Conservation (phyloP, 2,113 vertebrate genomes). For the Girardinichthys multiradiatus region DNA sequence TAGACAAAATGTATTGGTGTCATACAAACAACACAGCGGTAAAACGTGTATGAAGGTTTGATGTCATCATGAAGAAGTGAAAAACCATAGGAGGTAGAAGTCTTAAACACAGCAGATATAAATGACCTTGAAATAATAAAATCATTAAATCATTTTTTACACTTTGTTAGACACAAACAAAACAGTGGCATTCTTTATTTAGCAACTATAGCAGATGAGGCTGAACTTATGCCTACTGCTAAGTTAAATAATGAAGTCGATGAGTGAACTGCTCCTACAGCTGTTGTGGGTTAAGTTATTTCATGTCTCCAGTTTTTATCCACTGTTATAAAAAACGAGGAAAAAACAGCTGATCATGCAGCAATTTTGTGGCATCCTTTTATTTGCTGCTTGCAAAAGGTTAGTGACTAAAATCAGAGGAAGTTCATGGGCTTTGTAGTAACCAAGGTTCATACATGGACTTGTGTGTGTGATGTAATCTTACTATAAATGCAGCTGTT, state of each 20-base stretch:
- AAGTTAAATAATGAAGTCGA: background rate
- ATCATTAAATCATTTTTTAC: background rate
- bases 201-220: background rate
- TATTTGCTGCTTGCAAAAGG: background rate
- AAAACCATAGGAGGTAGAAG: background rate
- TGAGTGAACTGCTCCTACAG: background rate
- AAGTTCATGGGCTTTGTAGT: background rate
- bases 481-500: background rate
- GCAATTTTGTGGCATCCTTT: background rate
- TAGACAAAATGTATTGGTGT: background rate
- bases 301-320: background rate
- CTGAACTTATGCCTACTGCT: no score
- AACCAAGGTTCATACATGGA: background rate
- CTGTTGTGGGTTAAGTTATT: background rate
- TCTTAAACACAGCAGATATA: background rate
- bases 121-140: background rate
- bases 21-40: background rate
- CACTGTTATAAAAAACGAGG: background rate
- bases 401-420: background rate
- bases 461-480: background rate
- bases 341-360: background rate
- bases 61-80: background rate
- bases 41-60: background rate
- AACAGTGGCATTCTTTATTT: background rate
- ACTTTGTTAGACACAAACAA: background rate